A percentile compares a stretch with the other conserved stretches of the same genome.
These are phyloP conservation scores for Orchesella flavescens DNA, from an alignment of 2,888 invertebrate species.

Conservation along the genomic window DNA sequence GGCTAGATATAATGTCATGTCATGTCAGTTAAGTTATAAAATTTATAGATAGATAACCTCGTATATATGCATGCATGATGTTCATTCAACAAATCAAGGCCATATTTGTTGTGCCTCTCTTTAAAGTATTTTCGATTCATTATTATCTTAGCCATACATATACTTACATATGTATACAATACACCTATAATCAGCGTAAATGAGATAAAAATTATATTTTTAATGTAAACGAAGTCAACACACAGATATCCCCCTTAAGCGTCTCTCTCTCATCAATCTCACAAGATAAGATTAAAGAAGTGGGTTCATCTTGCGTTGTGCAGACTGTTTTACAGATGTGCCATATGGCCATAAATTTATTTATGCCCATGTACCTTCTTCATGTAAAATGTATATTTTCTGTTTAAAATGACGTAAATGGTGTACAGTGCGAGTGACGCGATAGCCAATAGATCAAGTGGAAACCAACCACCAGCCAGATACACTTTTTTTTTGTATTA, in stretches of 20 bases:
- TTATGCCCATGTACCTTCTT: too few species aligned
- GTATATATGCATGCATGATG: background rate
- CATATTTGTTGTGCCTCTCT: slow-evolving; percentile 24
- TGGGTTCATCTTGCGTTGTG: too few species aligned
- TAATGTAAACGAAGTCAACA: too few species aligned
- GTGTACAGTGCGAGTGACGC: slow-evolving; percentile 18
- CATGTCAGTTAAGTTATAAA: too few species aligned
- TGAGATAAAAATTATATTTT: background rate
- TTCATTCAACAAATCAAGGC: slow-evolving; percentile 35
- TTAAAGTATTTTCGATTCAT: background rate
- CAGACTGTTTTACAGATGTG: too few species aligned
- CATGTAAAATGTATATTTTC: background rate
- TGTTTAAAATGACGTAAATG: slow-evolving; percentile 52
- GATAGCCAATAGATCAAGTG: slow-evolving; percentile 13
- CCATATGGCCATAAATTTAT: too few species aligned
- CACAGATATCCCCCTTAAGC: too few species aligned
- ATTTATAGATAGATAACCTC: too few species aligned
- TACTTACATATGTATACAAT: background rate
- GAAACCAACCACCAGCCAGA: background rate
- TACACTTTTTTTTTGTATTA: too few species aligned
- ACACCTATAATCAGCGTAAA: background rate
- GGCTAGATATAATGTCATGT: too few species aligned
- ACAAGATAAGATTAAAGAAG: too few species aligned
- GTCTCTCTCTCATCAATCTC: too few species aligned
- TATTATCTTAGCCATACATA: background rate